Conservation (phyloP, 2,113 vertebrate genomes). For the Galeopterus variegatus region DNA sequence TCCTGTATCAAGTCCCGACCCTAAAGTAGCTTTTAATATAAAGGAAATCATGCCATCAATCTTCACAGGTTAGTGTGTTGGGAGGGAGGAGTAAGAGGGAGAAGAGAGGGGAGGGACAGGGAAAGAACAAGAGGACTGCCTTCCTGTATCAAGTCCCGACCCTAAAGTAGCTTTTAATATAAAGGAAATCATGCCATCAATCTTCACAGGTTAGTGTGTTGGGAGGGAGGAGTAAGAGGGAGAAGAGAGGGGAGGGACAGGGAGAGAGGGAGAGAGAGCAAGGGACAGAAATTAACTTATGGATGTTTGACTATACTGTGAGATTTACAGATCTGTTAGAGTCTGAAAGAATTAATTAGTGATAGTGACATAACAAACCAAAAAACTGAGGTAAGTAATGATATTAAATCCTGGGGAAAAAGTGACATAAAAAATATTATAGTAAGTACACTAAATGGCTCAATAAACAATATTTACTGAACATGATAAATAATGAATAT, state of each 20-base stretch:
- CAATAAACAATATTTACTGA: slow-evolving; percentile 18
- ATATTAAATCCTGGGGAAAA: background rate
- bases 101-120: background rate
- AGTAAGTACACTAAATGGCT: background rate
- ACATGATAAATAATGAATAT: slow-evolving; percentile 22
- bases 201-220: background rate
- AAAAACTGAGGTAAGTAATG: slow-evolving; percentile 1
- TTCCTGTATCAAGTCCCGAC: background rate
- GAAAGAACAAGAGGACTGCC: background rate
- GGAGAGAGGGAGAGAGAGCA: background rate
- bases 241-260: background rate
- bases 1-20: background rate
- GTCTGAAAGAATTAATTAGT: slow-evolving; percentile 23
- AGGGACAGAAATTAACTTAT: background rate
- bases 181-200: background rate
- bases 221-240: background rate
- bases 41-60: background rate
- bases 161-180: slow-evolving; percentile 2
- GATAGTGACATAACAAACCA: background rate
- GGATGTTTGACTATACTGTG: background rate
- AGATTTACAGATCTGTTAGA: background rate
- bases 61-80: background rate
- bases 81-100: background rate
- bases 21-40: slow-evolving; percentile 11
- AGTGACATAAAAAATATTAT: background rate